Conservation (phyloP, 2,113 vertebrate species). For the Cebus imitator region DNA sequence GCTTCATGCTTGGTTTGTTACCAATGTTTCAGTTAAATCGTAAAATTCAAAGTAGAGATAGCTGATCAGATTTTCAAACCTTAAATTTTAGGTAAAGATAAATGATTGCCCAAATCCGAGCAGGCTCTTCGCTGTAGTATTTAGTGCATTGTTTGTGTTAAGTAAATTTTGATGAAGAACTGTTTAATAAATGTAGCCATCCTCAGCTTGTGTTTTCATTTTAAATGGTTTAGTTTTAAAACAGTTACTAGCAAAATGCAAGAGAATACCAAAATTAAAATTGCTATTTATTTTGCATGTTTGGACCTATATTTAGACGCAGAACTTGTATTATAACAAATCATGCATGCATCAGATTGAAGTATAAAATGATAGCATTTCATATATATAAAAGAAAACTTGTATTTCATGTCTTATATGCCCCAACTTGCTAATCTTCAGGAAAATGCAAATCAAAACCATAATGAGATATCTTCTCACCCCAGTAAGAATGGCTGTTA, state of each 20-base stretch:
- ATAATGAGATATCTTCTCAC: not conserved
- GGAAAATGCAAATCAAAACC: not conserved
- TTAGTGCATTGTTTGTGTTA: not conserved
- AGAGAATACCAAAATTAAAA: conserved; percentile 66
- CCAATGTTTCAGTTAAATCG: not conserved
- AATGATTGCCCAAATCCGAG: not conserved
- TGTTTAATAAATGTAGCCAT: conserved; percentile 26
- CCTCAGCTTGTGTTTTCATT: conserved; percentile 38
- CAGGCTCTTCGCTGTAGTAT: not conserved
- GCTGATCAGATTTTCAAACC: conserved; percentile 22
- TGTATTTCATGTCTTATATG: not conserved
- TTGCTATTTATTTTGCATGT: conserved; percentile 68
- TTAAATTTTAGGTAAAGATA: conserved; percentile 43
- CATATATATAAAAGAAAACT: not conserved
- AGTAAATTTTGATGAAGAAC: not conserved
- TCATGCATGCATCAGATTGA: not conserved
- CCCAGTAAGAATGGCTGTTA: not conserved
- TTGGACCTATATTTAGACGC: not conserved
- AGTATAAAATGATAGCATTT: not conserved
- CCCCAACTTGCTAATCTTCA: not conserved
- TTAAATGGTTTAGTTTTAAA: conserved; percentile 29
- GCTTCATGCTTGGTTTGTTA: not conserved
- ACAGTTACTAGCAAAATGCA: conserved; percentile 56
- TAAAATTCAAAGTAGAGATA: not conserved
- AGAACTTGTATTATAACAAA: not conserved